A percentile compares a stretch with the other conserved stretches of the same genome.
These are phyloP conservation scores for Apodemia hepburni DNA, from an alignment of 2,888 invertebrate species.

Conservation along the genomic window DNA sequence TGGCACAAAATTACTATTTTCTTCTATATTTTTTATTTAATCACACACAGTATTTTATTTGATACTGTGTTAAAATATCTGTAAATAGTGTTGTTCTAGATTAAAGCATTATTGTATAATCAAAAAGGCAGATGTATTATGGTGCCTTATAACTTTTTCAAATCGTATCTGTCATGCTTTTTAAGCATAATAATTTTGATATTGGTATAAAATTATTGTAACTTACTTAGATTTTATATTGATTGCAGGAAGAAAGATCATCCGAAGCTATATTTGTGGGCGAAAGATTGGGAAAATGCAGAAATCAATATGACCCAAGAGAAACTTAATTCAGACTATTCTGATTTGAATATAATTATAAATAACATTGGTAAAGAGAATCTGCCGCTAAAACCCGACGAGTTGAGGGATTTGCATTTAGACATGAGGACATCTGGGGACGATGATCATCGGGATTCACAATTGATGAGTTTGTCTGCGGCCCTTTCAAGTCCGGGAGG, in stretches of 20 bases:
- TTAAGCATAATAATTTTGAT: too few species aligned
- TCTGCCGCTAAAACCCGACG: constrained; percentile 49
- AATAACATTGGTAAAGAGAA: constrained; percentile 60
- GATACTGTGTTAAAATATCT: too few species aligned
- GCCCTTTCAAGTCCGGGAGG: constrained; percentile 60
- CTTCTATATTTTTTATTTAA: too few species aligned
- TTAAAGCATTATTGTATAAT: too few species aligned
- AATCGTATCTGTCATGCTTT: too few species aligned
- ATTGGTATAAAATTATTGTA: too few species aligned
- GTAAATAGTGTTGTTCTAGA: too few species aligned
- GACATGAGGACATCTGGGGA: constrained; percentile 39
- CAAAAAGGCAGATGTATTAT: too few species aligned
- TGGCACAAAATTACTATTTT: too few species aligned
- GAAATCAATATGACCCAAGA: constrained; percentile 55
- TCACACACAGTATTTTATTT: too few species aligned
- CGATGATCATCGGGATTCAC: constrained; percentile 34
- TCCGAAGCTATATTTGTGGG: constrained; percentile 93
- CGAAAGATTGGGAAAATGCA: constrained; percentile 87
- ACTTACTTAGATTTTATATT: neutral
- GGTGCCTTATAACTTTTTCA: too few species aligned
- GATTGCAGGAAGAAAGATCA: constrained; percentile 86
- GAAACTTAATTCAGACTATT: constrained; percentile 62
- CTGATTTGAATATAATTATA: constrained; percentile 60
- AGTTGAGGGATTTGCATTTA: constrained; percentile 41
- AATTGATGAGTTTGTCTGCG: constrained; percentile 44